phyloP scores from a whole-genome alignment of 2,113 vertebrate species.

The Microcebus tavaratra region DNA sequence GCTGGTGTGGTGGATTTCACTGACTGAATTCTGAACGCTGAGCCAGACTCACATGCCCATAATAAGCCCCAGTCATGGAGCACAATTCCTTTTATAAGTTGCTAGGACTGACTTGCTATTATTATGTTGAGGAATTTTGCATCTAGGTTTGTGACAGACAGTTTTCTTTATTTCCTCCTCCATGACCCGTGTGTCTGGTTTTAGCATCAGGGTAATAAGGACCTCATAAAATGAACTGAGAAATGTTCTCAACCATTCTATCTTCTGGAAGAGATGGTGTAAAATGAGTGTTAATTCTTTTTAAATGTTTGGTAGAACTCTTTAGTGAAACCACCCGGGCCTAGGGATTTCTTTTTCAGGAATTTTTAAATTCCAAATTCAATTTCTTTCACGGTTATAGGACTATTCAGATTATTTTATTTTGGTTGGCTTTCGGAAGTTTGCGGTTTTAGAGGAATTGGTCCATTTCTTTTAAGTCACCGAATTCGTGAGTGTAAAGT shows the following conservation, averaged over 20 bases:
- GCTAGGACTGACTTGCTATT: neutral
- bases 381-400: neutral
- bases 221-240: neutral
- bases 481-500: accelerated
- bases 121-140: neutral
- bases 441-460: neutral
- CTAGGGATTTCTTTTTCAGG: neutral
- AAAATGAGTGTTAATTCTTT: neutral
- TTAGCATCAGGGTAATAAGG: neutral
- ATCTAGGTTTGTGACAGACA: neutral
- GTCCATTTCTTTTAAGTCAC: no score
- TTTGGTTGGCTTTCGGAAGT: neutral
- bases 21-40: neutral
- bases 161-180: neutral
- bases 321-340: neutral
- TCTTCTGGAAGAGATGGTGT: neutral
- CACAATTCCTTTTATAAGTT: neutral
- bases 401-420: no score
- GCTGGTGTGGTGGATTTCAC: no score
- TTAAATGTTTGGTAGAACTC: neutral
- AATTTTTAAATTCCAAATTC: neutral
- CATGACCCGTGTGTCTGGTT: neutral
- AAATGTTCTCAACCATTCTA: neutral
- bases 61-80: neutral
- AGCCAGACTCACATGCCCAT: neutral